phyloP scores from a whole-genome alignment of 1,140 invertebrate genomes.

The Solenopsis fugax region DNA sequence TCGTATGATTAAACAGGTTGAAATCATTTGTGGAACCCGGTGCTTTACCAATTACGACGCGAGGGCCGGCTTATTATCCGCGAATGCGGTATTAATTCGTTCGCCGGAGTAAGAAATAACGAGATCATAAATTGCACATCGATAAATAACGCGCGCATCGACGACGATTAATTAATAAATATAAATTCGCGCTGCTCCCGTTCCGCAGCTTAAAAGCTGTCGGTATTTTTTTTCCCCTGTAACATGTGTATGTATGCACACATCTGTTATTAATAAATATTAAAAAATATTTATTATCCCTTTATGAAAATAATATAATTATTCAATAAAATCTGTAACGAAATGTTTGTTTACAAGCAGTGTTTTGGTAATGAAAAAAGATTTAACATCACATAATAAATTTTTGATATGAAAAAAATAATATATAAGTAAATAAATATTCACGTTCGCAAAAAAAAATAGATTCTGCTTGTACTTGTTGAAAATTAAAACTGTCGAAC shows the following conservation, averaged over 20 bases:
- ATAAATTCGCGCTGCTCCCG: conserved; percentile 13
- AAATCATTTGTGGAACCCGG: conserved; percentile 41
- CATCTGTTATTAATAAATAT: conserved; percentile 15
- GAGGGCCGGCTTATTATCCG: conserved; percentile 1
- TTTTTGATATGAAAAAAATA: background rate
- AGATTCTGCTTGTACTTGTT: background rate
- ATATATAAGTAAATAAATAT: conserved; percentile 24
- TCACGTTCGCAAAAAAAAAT: background rate
- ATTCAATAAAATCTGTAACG: conserved; percentile 22
- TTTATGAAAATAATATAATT: conserved; percentile 46
- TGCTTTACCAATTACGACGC: conserved; percentile 52
- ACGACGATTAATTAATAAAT: conserved; percentile 29
- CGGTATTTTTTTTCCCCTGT: conserved; percentile 1
- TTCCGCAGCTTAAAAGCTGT: conserved; percentile 7
- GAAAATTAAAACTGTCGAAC: background rate
- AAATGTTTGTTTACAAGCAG: conserved; percentile 24
- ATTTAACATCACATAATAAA: conserved; percentile 3
- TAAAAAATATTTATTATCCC: conserved; percentile 11
- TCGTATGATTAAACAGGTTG: conserved; percentile 51
- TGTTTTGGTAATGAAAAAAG: background rate
- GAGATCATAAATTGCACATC: conserved; percentile 39
- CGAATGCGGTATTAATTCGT: conserved; percentile 35
- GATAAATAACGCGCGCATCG: background rate
- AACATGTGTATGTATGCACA: background rate
- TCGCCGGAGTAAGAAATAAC: conserved; percentile 43